phyloP scores from a whole-genome alignment of 92 coral and sea anemone species.

The Epizoanthus fatuus region DNA sequence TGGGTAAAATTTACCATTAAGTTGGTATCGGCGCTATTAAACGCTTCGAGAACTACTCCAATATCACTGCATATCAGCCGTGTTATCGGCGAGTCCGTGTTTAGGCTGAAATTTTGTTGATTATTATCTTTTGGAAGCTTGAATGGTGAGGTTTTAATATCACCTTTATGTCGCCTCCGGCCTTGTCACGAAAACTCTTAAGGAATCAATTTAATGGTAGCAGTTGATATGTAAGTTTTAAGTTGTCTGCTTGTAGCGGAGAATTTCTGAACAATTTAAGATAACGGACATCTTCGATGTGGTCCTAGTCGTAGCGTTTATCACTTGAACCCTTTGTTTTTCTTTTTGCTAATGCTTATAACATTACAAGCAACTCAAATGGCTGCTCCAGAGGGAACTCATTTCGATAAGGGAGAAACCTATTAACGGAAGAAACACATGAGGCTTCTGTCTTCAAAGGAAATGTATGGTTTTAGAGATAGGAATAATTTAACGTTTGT shows the following conservation, averaged over 20 bases:
- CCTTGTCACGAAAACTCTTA: conserved; percentile 51
- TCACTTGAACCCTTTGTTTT: conserved; percentile 38
- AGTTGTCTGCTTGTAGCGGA: neutral
- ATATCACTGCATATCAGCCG: conserved; percentile 36
- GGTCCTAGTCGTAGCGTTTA: conserved; percentile 30
- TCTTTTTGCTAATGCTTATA: conserved; percentile 41
- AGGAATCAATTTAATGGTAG: conserved; percentile 31
- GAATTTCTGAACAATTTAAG: neutral
- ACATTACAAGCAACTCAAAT: neutral
- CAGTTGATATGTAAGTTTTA: conserved; percentile 15
- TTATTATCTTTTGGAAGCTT: conserved; percentile 40
- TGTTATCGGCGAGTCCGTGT: conserved; percentile 49
- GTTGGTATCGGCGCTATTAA: conserved; percentile 3
- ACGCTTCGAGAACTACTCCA: neutral
- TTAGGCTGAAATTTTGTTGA: conserved; percentile 45
- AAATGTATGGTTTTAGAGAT: neutral
- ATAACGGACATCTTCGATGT: conserved; percentile 24
- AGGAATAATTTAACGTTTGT: neutral
- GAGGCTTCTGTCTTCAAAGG: neutral
- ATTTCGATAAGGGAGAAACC: neutral
- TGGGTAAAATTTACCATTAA: conserved; percentile 1
- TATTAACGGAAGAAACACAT: neutral
- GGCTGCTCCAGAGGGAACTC: conserved; percentile 11
- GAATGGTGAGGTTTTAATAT: conserved; percentile 47
- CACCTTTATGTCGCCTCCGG: conserved; percentile 33